Percentiles rank a stretch among this genome's conserved stretches.
phyloP scores from a whole-genome alignment of 1,140 invertebrate species.

The Stenopsyche tienmushanensis region DNA sequence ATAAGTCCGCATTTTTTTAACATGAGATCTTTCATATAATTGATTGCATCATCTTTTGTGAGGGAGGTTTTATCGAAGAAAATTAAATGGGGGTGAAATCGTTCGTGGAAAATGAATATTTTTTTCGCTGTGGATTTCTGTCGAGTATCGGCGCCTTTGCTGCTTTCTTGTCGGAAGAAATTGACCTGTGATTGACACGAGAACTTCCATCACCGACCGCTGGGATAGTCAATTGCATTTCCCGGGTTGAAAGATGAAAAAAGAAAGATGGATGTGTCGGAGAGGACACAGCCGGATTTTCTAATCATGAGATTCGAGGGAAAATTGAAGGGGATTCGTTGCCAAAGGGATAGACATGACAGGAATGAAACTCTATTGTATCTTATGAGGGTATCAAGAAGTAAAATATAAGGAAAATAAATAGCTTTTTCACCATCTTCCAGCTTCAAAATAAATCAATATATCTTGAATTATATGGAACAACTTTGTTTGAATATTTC shows the following conservation, averaged over 20 bases:
- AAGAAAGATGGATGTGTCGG: slow-evolving; percentile 20
- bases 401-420: too few species aligned
- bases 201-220: slow-evolving; percentile 2
- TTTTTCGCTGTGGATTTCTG: background rate
- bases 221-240: slow-evolving; percentile 34
- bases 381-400: too few species aligned
- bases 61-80: too few species aligned
- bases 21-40: too few species aligned
- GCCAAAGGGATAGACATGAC: background rate
- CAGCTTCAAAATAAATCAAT: too few species aligned
- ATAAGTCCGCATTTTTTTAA: too few species aligned
- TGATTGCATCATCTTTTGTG: too few species aligned
- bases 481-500: too few species aligned
- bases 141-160: background rate
- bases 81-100: too few species aligned
- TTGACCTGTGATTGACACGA: slow-evolving; percentile 35
- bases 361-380: too few species aligned
- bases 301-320: slow-evolving; percentile 23
- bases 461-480: too few species aligned
- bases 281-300: slow-evolving; percentile 20
- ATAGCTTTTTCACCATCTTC: too few species aligned
- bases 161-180: slow-evolving; percentile 20
- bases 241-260: background rate
- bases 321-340: background rate
- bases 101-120: background rate